Evolutionary conservation across 2,113 vertebrate genomes (phyloP), one percentile per base, ranked within the genome.

Genomic region (Gavialis gangeticus): DNA sequence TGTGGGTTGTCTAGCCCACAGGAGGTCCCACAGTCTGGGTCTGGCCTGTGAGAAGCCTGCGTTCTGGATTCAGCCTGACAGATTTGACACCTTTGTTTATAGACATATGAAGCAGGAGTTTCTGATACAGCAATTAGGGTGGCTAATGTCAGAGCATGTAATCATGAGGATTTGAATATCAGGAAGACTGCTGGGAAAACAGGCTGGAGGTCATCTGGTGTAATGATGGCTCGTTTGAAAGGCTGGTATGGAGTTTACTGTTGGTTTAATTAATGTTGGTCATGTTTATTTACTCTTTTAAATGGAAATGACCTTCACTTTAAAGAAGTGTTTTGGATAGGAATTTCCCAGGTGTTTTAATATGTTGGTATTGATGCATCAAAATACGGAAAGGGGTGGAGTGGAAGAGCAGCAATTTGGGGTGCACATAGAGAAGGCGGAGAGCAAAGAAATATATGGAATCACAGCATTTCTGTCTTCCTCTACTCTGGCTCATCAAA

Each of bases 321-420:
- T n/a, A 67, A 67, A 28, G 28, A 30, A n/a, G n/a, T 67, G 8
- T n/a, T 67, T 67, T 67, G 16, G n/a, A 17, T 30, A 30, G 64
- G 64, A 67, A 67, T 67, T 67, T 67, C 28, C 16, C 28, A 30
- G 64, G 64, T 28, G 17, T 30, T 67, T 30, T 19, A 30, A 18
- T 30, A 16, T 25, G 12, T 12, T 10, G n/a, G 17, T 28, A 30
- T 16, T 19, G 64, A 67, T 10, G 17, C 28, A 28, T 67, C n/a
- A 30, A 30, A 30, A 9, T 18, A 67, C 3, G 46, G 46, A 17
- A 67, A 9, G n/a, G 64, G 64, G 28, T 28, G 64, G n/a, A 30
- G 16, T 12, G 12, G 34, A 27, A 46, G 55, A 25, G 11, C 2
- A 0, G 67, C 24, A 79, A 21, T 67, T 80, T 28, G 0, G 1